Evolutionary conservation across 2,797 vertebrate species (phyloP).

Genomic region (Gymnothorax reevesii): DNA sequence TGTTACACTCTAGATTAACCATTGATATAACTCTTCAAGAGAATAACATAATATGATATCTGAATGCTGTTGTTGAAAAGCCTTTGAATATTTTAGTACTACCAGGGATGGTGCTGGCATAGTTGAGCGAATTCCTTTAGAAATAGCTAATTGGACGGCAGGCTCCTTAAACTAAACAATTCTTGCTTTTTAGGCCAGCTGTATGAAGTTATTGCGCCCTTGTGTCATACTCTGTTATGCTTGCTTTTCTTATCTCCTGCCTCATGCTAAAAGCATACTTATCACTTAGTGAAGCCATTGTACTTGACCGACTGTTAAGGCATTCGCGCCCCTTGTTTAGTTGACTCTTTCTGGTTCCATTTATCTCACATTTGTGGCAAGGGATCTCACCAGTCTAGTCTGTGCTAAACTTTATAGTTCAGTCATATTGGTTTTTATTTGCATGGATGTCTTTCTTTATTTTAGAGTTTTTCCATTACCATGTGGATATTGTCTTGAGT

Average conservation of each 20-base stretch:
- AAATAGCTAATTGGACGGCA: neutral
- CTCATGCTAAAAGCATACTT: neutral
- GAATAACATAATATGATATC: neutral
- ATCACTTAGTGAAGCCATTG: neutral
- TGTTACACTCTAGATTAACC: neutral
- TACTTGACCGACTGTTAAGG: neutral
- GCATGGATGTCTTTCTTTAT: neutral
- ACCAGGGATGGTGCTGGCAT: neutral
- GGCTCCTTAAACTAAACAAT: neutral
- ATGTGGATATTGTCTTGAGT: neutral
- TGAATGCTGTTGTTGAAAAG: neutral
- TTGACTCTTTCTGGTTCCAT: neutral
- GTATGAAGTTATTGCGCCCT: neutral
- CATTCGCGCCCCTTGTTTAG: neutral
- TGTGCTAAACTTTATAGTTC: neutral
- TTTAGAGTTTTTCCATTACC: neutral
- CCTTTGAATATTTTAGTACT: neutral
- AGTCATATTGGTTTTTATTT: neutral
- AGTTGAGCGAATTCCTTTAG: too few species aligned
- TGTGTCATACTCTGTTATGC: neutral
- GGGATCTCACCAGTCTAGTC: neutral
- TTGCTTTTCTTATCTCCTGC: conserved; percentile 13
- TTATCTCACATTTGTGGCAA: neutral
- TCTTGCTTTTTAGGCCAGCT: neutral
- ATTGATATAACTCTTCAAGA: neutral